phyloP scores from a whole-genome alignment of 2,888 invertebrate species.

The Metalampra italica region DNA sequence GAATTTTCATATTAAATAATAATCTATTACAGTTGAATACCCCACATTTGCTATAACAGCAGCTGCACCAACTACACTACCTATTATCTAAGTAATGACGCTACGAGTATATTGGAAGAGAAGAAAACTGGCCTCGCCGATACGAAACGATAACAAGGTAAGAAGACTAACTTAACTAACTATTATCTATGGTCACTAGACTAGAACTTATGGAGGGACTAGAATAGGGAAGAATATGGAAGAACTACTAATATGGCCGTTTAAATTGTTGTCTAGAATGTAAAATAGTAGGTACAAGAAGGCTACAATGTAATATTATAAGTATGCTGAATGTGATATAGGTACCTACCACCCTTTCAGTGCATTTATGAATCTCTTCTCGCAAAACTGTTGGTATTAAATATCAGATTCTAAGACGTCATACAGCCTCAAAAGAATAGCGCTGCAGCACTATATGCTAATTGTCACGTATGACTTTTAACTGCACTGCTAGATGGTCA shows the following conservation, averaged over 20 bases:
- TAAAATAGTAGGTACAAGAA: no score
- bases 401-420: no score
- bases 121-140: slow-evolving; percentile 67
- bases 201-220: slow-evolving; percentile 69
- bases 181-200: slow-evolving; percentile 38
- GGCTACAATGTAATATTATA: no score
- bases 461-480: no score
- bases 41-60: slow-evolving; percentile 14
- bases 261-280: not conserved
- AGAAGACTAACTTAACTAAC: slow-evolving; percentile 22
- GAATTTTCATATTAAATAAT: no score
- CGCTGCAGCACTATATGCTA: no score
- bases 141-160: slow-evolving; percentile 56
- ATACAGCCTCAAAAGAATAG: no score
- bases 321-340: no score
- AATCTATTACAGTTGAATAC: not conserved
- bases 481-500: no score
- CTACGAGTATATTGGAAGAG: slow-evolving; percentile 63
- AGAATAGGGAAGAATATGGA: slow-evolving; percentile 51
- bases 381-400: no score
- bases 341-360: no score
- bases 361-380: no score
- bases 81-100: slow-evolving; percentile 49
- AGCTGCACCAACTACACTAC: slow-evolving; percentile 38
- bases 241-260: slow-evolving; percentile 34